Evolutionary conservation across 2,113 vertebrate species (phyloP).

Genomic region (Carassius gibelio): DNA sequence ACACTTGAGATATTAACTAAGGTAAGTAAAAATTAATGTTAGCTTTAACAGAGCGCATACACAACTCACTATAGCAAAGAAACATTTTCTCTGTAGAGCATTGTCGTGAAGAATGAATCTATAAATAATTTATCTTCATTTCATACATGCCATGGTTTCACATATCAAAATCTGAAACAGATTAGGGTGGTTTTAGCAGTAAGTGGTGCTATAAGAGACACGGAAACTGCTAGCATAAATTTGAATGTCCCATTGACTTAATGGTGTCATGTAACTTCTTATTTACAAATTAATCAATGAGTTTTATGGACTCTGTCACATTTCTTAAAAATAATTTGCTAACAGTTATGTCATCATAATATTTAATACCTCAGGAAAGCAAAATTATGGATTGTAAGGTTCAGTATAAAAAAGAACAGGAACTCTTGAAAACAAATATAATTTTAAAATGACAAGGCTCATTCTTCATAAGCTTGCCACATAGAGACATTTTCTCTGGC

Average conservation of each 20-base stretch:
- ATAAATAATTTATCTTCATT: conserved; percentile 3
- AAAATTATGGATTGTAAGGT: neutral
- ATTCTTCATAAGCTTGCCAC: neutral
- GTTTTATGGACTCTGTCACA: conserved; percentile 64
- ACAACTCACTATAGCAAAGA: neutral
- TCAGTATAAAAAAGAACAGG: neutral
- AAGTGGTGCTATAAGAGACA: neutral
- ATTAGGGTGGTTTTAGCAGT: neutral
- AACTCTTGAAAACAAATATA: neutral
- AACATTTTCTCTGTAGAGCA: neutral
- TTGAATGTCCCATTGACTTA: conserved; percentile 71
- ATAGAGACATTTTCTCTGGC: neutral
- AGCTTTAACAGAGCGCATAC: neutral
- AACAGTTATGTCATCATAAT: conserved; percentile 61
- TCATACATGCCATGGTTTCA: neutral
- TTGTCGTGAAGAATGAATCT: neutral
- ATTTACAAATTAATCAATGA: conserved; percentile 69
- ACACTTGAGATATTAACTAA: neutral
- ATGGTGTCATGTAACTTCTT: conserved; percentile 66
- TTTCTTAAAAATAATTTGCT: conserved; percentile 69
- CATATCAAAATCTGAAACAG: neutral
- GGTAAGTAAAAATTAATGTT: neutral
- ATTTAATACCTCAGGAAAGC: neutral
- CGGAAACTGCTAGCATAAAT: conserved; percentile 64
- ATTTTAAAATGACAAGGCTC: neutral